phyloP scores from a whole-genome alignment of 2,797 vertebrate genomes.

The Mus spretus region DNA sequence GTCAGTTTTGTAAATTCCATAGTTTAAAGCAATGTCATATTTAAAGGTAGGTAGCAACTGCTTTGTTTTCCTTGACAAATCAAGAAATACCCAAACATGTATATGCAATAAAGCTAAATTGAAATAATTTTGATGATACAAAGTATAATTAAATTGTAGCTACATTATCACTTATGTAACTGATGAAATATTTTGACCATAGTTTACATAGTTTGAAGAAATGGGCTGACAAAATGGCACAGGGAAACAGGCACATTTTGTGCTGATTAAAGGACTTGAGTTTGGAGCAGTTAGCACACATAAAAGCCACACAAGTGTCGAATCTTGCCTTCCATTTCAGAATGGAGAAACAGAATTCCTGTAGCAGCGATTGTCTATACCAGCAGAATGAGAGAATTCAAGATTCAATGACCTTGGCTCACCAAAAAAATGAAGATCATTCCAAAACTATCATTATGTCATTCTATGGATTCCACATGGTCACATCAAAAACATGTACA shows the following conservation, averaged over 20 bases:
- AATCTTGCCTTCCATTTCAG: not conserved
- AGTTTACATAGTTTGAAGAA: not conserved
- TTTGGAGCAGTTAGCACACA: not conserved
- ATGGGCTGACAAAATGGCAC: not conserved
- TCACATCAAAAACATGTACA: not conserved
- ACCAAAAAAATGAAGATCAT: not conserved
- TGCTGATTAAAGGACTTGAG: not conserved
- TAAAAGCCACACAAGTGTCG: not conserved
- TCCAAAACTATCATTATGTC: not conserved
- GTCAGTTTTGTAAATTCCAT: not conserved
- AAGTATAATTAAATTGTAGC: not conserved
- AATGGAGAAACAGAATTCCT: not conserved
- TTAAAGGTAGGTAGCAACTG: not conserved
- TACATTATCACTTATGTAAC: not conserved
- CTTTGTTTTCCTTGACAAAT: not conserved
- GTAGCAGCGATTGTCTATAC: too few species aligned
- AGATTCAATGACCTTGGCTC: not conserved
- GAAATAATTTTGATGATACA: not conserved
- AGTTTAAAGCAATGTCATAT: not conserved
- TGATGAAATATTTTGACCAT: constrained; percentile 4
- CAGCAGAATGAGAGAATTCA: not conserved
- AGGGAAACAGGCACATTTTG: not conserved
- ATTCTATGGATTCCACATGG: not conserved
- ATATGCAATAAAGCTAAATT: not conserved
- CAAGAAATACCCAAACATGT: not conserved